Evolutionary conservation across 2,797 vertebrate species (phyloP).

Genomic region (Antrozous pallidus): DNA sequence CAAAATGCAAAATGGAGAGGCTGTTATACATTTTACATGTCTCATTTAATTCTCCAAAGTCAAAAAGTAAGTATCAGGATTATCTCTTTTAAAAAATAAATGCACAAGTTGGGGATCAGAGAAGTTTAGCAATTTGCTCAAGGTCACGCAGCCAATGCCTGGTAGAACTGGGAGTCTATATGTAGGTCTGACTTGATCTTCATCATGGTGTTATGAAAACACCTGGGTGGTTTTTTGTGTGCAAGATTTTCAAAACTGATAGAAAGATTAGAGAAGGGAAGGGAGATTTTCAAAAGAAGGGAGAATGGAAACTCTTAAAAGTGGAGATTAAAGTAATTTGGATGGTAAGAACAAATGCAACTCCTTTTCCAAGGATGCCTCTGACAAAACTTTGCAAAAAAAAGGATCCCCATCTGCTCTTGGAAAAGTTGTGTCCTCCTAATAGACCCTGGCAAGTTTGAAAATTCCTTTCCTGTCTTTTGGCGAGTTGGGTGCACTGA

Average conservation of each 20-base stretch:
- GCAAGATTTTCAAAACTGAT: background rate
- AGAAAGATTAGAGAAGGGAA: background rate
- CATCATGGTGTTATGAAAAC: background rate
- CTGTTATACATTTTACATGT: background rate
- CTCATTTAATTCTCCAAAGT: background rate
- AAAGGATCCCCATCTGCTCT: background rate
- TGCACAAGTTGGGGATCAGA: background rate
- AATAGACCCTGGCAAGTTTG: background rate
- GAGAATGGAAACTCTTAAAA: background rate
- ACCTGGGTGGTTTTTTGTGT: background rate
- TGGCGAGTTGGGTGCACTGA: background rate
- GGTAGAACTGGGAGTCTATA: background rate
- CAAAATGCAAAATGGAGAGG: background rate
- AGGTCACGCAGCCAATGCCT: background rate
- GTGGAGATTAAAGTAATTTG: background rate
- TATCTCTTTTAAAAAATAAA: background rate
- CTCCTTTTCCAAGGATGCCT: constrained; percentile 5
- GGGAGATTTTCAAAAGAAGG: background rate
- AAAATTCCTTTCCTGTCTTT: constrained; percentile 30
- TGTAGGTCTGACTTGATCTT: background rate
- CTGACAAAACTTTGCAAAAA: constrained; percentile 27
- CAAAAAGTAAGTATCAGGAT: background rate
- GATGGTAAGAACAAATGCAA: background rate
- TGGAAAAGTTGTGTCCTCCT: constrained; percentile 47
- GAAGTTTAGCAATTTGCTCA: background rate